Evolutionary conservation across 1,140 invertebrate genomes (phyloP), one percentile per base, ranked within the genome.

Genomic region (Manduca sexta): DNA sequence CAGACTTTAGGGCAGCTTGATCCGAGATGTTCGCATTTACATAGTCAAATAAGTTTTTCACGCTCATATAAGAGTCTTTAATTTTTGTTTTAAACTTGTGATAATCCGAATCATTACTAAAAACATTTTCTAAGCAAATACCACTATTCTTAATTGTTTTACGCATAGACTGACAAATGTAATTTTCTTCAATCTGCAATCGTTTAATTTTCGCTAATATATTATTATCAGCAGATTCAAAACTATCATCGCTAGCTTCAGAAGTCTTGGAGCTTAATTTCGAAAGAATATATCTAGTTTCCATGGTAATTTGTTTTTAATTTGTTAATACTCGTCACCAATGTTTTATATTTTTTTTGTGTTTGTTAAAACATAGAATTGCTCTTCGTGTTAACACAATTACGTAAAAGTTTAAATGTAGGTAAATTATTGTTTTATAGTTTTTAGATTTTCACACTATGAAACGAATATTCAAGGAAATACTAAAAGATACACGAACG

Each of bases 101-200:
- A 35, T 12, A 35, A n/a, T 35, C 33, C 3, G n/a, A 5, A 7
- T 11, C 33, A 11, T 35, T 5, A n/a, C 33, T 35, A 5, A 5
- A 12, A 35, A 5, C n/a, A 35, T n/a, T 35, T 11, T 7, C 33
- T 11, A 35, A n/a, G n/a, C n/a, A n/a, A 35, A 11, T 8, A 26
- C 4, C 8, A 26, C 21, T 26, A 26, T 26, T 26, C 4, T 5
- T 26, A 26, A 26, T 5, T 26, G 21, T 5, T 26, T 26, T 26
- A 26, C 21, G 21, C 21, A 26, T 5, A 26, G 21, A 26, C 4
- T 26, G 21, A 26, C 4, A 3, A 26, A 26, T 26, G 8, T 26
- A 26, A 8, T 26, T 65, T 60, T 84, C 71, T 61, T 82, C 69
- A 57, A 82, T 75, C 67, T 72, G 75, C 11, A 82, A 49, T 47